Evolutionary conservation across 2,797 vertebrate genomes (phyloP), one percentile per base, ranked within the genome.

Genomic region (Sebastes taczanowskii): DNA sequence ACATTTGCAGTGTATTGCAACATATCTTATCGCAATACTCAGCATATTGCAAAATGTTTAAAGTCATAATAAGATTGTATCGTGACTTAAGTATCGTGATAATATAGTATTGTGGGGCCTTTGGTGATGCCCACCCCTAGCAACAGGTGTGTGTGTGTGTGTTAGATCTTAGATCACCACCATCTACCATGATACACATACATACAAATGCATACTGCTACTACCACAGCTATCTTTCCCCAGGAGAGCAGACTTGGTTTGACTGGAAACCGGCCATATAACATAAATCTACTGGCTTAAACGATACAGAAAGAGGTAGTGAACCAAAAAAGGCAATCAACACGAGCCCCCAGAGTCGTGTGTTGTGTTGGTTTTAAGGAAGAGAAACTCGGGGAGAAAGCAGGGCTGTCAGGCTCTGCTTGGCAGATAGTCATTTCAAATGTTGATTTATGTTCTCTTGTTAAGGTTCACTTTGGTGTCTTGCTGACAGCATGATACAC

Each of bases 231-330:
- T n/a, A 18, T 35, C 18, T 74, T 61, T 53, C 22, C 46, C 20
- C 25, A 53, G 20, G 42, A 75, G n/a, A 78, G 22, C 22, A 66
- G 62, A 65, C 20, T 23, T 13, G 7, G 8, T 14, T 78, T 86
- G 72, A 58, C 71, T 77, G 77, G 65, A 82, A 62, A 71, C 38
- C 2, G 4, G 23, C 67, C 63, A 80, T 56, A 59, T 11, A 30
- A 83, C 20, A 89, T 58, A 69, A 74, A 87, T 80, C 34, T 27
- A 53, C 46, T 5, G 2, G 18, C 60, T 58, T 53, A 52, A 68
- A 66, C 55, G 55, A 35, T 61, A 29, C 60, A 70, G 49, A 65
- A 38, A 60, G 9, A 79, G 5, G 55, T 2, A 85, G 23, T 58
- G 7, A 56, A 18, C 53, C 32, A 52, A 59, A 82, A 77, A 75